Base-by-base conservation (phyloP, 2,888 invertebrate species). In the Bellardia bayeri region DNA sequence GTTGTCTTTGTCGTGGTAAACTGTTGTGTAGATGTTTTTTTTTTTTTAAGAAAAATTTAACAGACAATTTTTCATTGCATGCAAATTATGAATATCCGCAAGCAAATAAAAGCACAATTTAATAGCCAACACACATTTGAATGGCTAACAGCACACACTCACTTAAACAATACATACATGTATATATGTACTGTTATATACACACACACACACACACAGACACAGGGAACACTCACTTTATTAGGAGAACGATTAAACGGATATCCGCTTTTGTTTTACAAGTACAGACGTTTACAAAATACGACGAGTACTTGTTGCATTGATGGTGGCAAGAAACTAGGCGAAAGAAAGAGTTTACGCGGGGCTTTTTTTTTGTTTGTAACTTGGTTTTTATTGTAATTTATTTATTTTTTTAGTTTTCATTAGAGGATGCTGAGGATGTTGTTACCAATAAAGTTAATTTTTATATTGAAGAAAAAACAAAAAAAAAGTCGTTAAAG, bases 181-280 rank as follows among this genome's bases (percentile, higher is more conserved):
- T 42, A 6, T 9, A 4, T 23, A 5, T 33, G 42, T 66, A 37
- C 45, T 13, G 37, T 37, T 30, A 30, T n/a, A 14, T 14, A 40
- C 8, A 37, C 8, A 30, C 51, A 49, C 30, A 23, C 16, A 61
- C n/a, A 58, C 51, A 51, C 49, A 14, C 37, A 23, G 16, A 30
- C 9, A 16, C 45, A 63, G 37, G 6, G 33, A 37, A 42, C 56
- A 33, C n/a, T 54, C 40, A 79, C 74, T 68, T 69, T 82, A 56
- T 66, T 40, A 82, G 85, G 81, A 87, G 85, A 87, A 82, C 75
- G 85, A 74, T 87, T 85, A 71, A 91, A 91, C 92, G 92, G 92
- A 92, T 91, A 92, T 92, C 92, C 92, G 92, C 89, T 91, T 88
- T 83, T 45, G 85, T 16, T 64, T 56, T 61, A 79, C 82, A 74